These are phyloP conservation scores for Myotis myotis DNA, from an alignment of 2,797 vertebrate genomes.

Conservation along the genomic window DNA sequence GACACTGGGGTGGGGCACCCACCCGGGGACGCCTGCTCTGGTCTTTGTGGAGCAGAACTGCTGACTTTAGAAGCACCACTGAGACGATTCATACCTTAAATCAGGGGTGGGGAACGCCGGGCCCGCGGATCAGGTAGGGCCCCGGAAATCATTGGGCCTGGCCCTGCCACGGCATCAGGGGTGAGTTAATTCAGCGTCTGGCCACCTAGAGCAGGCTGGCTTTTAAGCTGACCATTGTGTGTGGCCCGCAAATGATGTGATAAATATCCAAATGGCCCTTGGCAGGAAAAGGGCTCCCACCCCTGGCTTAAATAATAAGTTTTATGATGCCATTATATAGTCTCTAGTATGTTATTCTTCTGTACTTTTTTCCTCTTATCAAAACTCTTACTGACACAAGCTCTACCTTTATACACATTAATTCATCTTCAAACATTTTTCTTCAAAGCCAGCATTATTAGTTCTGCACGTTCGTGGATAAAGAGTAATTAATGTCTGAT, in stretches of 20 bases:
- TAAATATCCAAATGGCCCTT: too few species aligned
- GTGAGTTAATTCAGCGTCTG: too few species aligned
- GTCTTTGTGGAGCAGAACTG: too few species aligned
- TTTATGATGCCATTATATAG: not conserved
- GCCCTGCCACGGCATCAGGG: too few species aligned
- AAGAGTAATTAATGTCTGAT: slow-evolving; percentile 62
- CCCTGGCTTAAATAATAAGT: not conserved
- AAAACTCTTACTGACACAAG: slow-evolving; percentile 37
- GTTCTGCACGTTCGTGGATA: slow-evolving; percentile 9
- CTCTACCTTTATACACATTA: slow-evolving; percentile 23
- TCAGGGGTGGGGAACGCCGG: too few species aligned
- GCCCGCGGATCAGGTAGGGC: rapidly evolving
- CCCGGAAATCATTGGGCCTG: too few species aligned
- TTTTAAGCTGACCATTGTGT: too few species aligned
- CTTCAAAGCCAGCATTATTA: slow-evolving; percentile 43
- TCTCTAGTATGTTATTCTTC: not conserved
- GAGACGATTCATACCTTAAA: not conserved
- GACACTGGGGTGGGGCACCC: too few species aligned
- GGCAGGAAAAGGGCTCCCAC: too few species aligned
- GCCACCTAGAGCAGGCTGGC: too few species aligned
- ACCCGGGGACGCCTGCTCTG: not conserved
- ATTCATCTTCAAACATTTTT: slow-evolving; percentile 31
- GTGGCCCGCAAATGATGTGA: too few species aligned
- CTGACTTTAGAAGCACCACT: not conserved
- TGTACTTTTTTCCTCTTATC: not conserved